Base-by-base conservation (phyloP, 2,113 vertebrate species). In the Ancistrus triradiatus region DNA sequence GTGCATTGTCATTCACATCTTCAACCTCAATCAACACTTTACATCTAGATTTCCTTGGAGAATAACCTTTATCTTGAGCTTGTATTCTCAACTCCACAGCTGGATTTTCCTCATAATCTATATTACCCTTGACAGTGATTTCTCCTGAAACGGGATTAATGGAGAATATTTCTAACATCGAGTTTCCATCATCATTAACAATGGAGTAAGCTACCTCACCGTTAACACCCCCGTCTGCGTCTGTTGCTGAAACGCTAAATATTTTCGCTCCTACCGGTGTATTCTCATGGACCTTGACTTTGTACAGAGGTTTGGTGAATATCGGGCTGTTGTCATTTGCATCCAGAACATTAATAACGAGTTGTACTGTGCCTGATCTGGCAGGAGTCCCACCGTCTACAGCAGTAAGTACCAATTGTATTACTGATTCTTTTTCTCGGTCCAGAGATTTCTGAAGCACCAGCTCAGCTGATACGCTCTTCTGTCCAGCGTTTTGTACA, bases 1-100 rank as follows among this genome's bases (percentile, higher is more conserved):
- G 89, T 3, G 83, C 76, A 6, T 92, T 87, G 48, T 91, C 87
- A 37, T 91, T 93, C 66, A 90, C 80, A 28, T 92, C 90, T 0
- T 77, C 79, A 35, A 91, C 77, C 40, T 90, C 87, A 50, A 93
- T 82, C 66, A 90, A 69, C 6, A 92, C 63, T 28, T 90, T 89
- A 19, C 84, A 78, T 3, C 66, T 66, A 0, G 73, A 48, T 1
- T n/a, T 53, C 21, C 55, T 67, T 24, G 73, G 67, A 10, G 59
- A 10, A 3, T 28, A 47, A 2, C 70, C 72, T 17, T 62, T 72
- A 24, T 79, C 77, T 11, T 75, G 58, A 13, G 73, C 75, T 21
- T 79, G 67, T 14, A 73, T 68, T 14, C 59, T 49, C 3, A 78
- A 47, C 35, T 56, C 0, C 85, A 80, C n/a, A 64, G 65, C 68